Percentiles rank a stretch among this genome's conserved stretches.
Evolutionary conservation across 2,797 vertebrate species (phyloP).

Genomic region (Sylvia borin): DNA sequence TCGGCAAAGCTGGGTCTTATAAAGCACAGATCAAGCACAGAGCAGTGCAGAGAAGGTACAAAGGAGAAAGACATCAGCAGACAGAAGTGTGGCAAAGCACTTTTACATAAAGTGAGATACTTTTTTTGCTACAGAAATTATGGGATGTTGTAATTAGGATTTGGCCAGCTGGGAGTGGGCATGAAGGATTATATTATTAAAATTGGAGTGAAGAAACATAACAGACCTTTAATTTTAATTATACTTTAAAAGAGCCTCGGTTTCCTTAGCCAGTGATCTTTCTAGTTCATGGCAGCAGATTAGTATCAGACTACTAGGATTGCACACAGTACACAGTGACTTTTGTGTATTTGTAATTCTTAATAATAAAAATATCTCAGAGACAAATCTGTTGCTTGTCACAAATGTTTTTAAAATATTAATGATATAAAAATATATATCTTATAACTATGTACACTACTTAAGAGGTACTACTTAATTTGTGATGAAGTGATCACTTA

Average conservation of each 20-base stretch:
- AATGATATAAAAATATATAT: not conserved
- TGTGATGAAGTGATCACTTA: too few species aligned
- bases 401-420: not conserved
- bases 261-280: not conserved
- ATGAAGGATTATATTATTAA: constrained; percentile 11
- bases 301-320: not conserved
- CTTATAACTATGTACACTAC: not conserved
- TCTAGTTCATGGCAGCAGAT: not conserved
- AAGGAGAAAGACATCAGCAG: not conserved
- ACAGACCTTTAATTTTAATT: constrained; percentile 36
- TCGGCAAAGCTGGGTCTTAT: not conserved
- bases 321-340: not conserved
- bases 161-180: constrained; percentile 18
- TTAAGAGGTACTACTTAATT: not conserved
- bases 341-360: not conserved
- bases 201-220: not conserved
- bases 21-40: not conserved
- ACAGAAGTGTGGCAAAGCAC: not conserved
- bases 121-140: constrained; percentile 14
- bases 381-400: not conserved
- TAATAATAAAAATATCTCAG: not conserved
- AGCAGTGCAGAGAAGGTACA: not conserved
- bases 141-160: constrained; percentile 36
- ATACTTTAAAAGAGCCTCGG: not conserved
- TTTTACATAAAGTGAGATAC: not conserved